Percentiles rank a stretch among this genome's conserved stretches.
Conservation (phyloP, 2,888 invertebrate genomes). For the Plagodis dolabraria region DNA sequence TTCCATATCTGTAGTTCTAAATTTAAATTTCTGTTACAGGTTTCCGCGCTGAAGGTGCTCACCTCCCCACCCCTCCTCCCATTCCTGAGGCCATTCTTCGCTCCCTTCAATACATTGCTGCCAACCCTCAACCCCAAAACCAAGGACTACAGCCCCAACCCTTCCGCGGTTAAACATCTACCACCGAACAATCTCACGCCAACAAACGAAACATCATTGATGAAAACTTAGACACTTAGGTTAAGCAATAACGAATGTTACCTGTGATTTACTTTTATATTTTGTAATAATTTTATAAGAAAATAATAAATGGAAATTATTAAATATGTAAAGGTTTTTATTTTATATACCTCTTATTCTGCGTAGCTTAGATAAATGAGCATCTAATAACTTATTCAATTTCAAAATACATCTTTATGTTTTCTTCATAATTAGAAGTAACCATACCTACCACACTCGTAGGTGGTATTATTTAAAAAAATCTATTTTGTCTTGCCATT, state of each 20-base stretch:
- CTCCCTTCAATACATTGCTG: slow-evolving; percentile 73
- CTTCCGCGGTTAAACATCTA: slow-evolving; percentile 64
- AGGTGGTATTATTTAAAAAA: too few species aligned
- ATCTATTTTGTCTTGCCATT: too few species aligned
- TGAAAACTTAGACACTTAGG: slow-evolving; percentile 39
- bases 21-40: slow-evolving; percentile 57
- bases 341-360: too few species aligned
- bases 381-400: too few species aligned
- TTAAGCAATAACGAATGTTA: slow-evolving; percentile 61
- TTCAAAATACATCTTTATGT: too few species aligned
- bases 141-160: slow-evolving; percentile 50
- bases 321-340: not conserved
- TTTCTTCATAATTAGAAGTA: too few species aligned
- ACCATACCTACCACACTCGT: too few species aligned
- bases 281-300: slow-evolving; percentile 35
- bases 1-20: slow-evolving; percentile 8
- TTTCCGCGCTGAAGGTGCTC: slow-evolving; percentile 86
- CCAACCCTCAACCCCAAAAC: slow-evolving; percentile 66
- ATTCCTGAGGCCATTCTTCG: slow-evolving; percentile 85
- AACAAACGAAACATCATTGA: slow-evolving; percentile 45
- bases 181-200: slow-evolving; percentile 15
- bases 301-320: slow-evolving; percentile 23
- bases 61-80: slow-evolving; percentile 86
- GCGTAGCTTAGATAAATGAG: too few species aligned
- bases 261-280: slow-evolving; percentile 75